These are phyloP conservation scores for Eupithecia centaureata DNA, from an alignment of 2,888 invertebrate species.

Conservation along the genomic window DNA sequence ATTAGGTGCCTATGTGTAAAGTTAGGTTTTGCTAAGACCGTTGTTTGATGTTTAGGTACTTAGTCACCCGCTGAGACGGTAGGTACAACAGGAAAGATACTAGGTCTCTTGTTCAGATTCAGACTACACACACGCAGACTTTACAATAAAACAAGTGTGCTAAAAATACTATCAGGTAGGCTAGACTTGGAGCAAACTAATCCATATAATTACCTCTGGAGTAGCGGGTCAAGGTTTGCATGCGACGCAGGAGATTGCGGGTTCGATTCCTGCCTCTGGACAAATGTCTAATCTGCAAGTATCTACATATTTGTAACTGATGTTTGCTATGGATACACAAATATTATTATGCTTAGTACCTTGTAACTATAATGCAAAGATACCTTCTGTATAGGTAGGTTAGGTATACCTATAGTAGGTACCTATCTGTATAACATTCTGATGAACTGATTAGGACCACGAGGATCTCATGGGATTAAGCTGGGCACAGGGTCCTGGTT, in stretches of 20 bases:
- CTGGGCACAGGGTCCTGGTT: too few relatives aligned
- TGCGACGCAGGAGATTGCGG: background rate
- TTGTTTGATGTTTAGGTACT: background rate
- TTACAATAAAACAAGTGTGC: too few relatives aligned
- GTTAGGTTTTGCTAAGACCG: background rate
- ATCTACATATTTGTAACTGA: too few relatives aligned
- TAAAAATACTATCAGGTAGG: too few relatives aligned
- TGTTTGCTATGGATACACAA: background rate
- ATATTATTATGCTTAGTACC: too few relatives aligned
- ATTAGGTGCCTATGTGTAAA: slow-evolving; percentile 4
- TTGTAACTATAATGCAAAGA: too few relatives aligned
- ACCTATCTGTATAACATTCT: too few relatives aligned
- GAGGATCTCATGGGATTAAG: too few relatives aligned
- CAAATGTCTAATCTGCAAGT: too few relatives aligned
- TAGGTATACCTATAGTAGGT: too few relatives aligned
- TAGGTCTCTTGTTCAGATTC: background rate
- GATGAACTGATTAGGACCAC: too few relatives aligned
- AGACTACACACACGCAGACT: background rate
- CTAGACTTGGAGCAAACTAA: background rate
- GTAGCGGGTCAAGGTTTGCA: background rate
- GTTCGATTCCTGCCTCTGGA: background rate
- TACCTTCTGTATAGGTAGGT: too few relatives aligned
- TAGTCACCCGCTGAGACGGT: background rate
- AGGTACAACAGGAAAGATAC: background rate
- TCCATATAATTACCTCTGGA: background rate